Evolutionary conservation across 2,888 invertebrate genomes (phyloP), one percentile per base, ranked within the genome.

Genomic region (Acronicta aceris): DNA sequence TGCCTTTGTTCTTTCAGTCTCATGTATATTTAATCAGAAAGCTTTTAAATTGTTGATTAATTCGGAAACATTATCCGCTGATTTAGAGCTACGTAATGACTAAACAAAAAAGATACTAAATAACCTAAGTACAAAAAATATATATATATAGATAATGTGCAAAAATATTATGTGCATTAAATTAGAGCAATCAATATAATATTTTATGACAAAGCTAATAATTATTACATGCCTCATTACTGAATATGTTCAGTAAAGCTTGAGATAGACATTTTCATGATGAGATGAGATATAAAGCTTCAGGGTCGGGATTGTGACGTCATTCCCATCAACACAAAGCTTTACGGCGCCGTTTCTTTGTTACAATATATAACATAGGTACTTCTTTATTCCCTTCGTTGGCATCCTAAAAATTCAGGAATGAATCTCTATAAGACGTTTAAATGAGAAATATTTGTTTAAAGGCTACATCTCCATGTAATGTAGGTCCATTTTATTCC

Each of bases 281-380:
- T 21, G n/a, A 17, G 46, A 27, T 9, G n/a, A 17, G 46, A 27
- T 9, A 17, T 38, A 36, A 36, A 52, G 27, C 70, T 13, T 27
- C 43, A 48, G 51, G 71, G 53, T 15, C 41, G 47, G 7, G 48
- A 16, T 15, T 12, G 38, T 71, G 63, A 71, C 60, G 45, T 69
- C 65, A 69, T 50, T 15, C 13, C 46, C 15, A 36, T 52, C 41
- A 15, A 43, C 40, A 50, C 12, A 43, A n/a, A 48, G 36, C n/a
- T 51, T 46, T 53, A 50, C 48, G 65, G 59, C 71, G 65, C 59
- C 74, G 13, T 54, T 60, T n/a, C 55, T 72, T 65, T 64, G 51
- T 60, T 43, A 5, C n/a, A 3, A 33, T n/a, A n/a, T n/a, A n/a
- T 33, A 45, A 16, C 21, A 46, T 47, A 30, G 9, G 12, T 42